Evolutionary conservation across 2,113 vertebrate genomes (phyloP), one percentile per base, ranked within the genome.

Genomic region (Pitta sordida): DNA sequence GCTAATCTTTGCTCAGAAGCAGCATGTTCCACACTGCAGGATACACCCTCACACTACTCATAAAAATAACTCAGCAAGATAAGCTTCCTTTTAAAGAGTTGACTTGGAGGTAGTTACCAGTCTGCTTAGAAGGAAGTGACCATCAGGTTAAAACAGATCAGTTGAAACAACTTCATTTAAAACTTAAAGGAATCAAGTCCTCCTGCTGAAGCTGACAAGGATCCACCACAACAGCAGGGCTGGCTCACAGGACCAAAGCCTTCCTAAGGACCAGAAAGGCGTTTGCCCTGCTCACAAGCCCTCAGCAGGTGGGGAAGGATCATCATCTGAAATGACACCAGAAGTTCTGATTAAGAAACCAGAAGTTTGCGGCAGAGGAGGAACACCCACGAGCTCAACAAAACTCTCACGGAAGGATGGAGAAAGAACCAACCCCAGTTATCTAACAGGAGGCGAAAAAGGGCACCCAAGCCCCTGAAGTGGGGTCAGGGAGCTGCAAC

Each of bases 161-260:
- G 46, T 32, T 52, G 32, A 69, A 87, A 27, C 15, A 27, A 71
- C 30, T 24, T 69, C 29, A 64, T 5, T 65, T 43, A 14, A 34
- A 29, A 37, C 41, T 34, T 20, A 53, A 82, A 75, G n/a, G 29
- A 87, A 76, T 29, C 21, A 18, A 93, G 29, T 30, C 37, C 41
- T 64, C 9, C 51, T 52, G 34, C 12, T n/a, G 46, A 32, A 59
- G 49, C 3, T 30, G 55, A 30, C 20, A 52, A 9, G 13, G 46
- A 65, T 21, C 44, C 13, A 3, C 3, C 14, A 56, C 24, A 74
- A 67, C 0, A 6, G 44, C 20, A 44, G 36, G 27, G 0, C 0
- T 10, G 17, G 49, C 48, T 53, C 2, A 1, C 20, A 60, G 52
- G 26, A 53, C 41, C 23, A 22, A 51, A 75, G 36, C 26, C 34